Percentiles rank a stretch among this genome's conserved stretches.
phyloP scores from a whole-genome alignment of 2,113 vertebrate species.

The Galbula dea region DNA sequence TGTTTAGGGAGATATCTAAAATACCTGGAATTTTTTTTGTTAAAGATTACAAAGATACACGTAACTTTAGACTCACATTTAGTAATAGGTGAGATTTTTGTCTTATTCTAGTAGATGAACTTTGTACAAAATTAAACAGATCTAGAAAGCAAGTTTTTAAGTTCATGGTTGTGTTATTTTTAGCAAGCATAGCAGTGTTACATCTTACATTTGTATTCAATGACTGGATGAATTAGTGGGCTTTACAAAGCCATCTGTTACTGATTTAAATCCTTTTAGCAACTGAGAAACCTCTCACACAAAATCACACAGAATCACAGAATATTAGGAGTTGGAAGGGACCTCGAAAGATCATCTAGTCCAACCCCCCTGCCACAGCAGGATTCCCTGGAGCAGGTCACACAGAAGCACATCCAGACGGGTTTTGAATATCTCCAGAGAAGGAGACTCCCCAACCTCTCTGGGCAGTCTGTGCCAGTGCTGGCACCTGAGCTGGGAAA shows the following conservation, averaged over 20 bases:
- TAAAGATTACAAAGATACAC: rapidly evolving
- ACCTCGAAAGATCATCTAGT: no score
- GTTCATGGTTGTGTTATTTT: neutral
- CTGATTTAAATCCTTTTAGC: neutral
- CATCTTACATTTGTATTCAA: neutral
- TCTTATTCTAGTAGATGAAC: neutral
- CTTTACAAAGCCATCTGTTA: neutral
- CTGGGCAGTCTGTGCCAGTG: no score
- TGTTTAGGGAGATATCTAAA: neutral
- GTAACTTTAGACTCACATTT: neutral
- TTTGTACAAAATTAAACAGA: neutral
- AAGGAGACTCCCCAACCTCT: neutral
- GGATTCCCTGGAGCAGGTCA: no score
- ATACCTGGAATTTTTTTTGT: neutral
- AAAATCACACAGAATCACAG: no score
- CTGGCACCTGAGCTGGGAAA: no score
- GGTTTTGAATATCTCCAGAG: no score
- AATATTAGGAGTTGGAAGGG: no score
- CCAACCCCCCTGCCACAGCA: no score
- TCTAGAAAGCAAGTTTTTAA: neutral
- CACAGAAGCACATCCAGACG: no score
- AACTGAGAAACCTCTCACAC: neutral
- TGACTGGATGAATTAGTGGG: neutral
- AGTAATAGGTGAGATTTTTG: neutral
- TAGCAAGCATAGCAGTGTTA: neutral